Evolutionary conservation across 2,797 vertebrate species (phyloP).

Genomic region (Lithobates sylvaticus): DNA sequence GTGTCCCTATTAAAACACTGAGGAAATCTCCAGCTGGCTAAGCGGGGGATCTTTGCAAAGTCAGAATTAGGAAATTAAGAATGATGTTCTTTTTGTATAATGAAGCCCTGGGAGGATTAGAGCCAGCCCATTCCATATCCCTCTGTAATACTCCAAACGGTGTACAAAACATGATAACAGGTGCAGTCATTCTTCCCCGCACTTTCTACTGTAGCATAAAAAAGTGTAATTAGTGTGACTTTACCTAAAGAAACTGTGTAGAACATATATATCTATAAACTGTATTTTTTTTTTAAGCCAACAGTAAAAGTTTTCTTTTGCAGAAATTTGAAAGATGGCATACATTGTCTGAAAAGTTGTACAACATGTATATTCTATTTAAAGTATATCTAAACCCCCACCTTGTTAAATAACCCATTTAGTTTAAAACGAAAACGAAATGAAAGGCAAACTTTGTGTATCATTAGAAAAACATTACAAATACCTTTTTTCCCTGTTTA

Average conservation of each 20-base stretch:
- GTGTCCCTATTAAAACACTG: constrained; percentile 58
- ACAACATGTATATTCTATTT: too few relatives aligned
- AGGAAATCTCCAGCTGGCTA: constrained; percentile 61
- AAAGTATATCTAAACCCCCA: too few relatives aligned
- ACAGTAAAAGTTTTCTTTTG: background rate
- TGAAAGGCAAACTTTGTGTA: too few relatives aligned
- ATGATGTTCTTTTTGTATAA: constrained; percentile 68
- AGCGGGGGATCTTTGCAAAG: constrained; percentile 56
- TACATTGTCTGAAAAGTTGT: too few relatives aligned
- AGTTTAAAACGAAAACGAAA: too few relatives aligned
- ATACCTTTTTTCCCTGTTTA: too few relatives aligned
- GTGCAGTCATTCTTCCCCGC: background rate
- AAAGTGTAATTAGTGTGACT: background rate
- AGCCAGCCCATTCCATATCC: constrained; percentile 39
- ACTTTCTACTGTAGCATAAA: background rate
- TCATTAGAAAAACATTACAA: too few relatives aligned
- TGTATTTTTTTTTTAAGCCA: background rate
- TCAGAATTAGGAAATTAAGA: constrained; percentile 67
- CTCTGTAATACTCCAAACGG: constrained; percentile 23
- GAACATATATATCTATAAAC: background rate
- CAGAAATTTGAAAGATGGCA: background rate
- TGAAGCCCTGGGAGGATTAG: constrained; percentile 63
- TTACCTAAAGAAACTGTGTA: background rate
- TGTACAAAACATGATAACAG: background rate
- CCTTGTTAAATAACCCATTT: too few relatives aligned